Evolutionary conservation across 1,140 invertebrate genomes (phyloP), one percentile per base, ranked within the genome.

Genomic region (Idris sp.): DNA sequence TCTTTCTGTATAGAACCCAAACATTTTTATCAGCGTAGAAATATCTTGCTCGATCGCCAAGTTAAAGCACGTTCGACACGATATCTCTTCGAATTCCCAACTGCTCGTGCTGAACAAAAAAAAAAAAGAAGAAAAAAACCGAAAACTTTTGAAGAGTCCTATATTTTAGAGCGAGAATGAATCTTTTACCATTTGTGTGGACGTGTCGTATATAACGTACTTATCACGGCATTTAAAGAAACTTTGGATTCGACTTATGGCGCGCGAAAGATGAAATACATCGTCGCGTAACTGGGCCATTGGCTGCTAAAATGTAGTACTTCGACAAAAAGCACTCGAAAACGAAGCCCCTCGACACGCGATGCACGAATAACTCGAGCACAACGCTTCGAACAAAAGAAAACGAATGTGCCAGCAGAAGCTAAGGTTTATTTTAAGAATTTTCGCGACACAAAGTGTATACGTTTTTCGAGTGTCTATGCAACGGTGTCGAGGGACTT

Each of bases 191-290:
- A 25, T 62, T 62, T 28, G 31, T 31, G 53, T 22, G 30, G 61
- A 74, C 54, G 40, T 30, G 71, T 44, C 62, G 41, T 74, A 61
- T 67, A 74, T 67, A 74, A 74, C 72, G 62, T 38, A 74, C 56
- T 68, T 74, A 74, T 68, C 62, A 43, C 48, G 43, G 49, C 62
- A 68, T 74, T 74, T 74, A 74, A 68, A 61, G 62, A 62, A 68
- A 74, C 69, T 65, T 65, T 46, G 54, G 46, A 41, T 30, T 41
- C 56, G 56, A 74, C 33, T 74, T 65, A 59, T 10, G 38, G 38
- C 19, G 33, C 13, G 25, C 13, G 25, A 14, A 11, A 49, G 58
- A 74, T 67, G 71, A 74, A 67, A 67, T 73, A 53, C 59, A 51
- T 22, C 28, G 65, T 18, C 30, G 35, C 59, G 28, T 14, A 65